Conservation (phyloP, 2,113 vertebrate genomes). For the Eubucco bourcierii region DNA sequence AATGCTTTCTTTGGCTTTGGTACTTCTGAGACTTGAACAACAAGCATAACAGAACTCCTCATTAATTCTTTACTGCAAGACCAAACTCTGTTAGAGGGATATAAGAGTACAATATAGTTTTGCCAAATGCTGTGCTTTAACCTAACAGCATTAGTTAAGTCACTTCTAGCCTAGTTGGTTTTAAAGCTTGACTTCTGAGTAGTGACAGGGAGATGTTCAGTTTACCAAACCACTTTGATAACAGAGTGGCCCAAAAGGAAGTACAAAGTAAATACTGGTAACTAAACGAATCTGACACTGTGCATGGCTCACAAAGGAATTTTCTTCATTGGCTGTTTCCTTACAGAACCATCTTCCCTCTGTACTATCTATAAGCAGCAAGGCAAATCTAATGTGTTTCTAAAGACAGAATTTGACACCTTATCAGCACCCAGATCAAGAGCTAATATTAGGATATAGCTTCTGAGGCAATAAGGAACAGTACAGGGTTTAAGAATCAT, state of each 20-base stretch:
- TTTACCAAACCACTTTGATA: background rate
- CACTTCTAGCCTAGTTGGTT: background rate
- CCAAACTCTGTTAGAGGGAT: background rate
- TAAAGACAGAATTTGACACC: background rate
- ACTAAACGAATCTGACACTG: background rate
- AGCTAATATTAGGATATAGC: background rate
- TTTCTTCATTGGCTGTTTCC: background rate
- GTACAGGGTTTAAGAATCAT: background rate
- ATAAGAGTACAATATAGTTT: background rate
- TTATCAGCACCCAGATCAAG: background rate
- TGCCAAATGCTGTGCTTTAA: background rate
- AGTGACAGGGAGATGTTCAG: background rate
- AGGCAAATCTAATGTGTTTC: background rate
- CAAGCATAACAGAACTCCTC: background rate
- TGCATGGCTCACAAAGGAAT: background rate
- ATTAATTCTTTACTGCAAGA: background rate
- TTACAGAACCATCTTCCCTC: background rate
- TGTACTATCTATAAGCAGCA: background rate
- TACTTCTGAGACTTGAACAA: background rate
- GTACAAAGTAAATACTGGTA: background rate
- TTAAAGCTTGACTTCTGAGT: background rate
- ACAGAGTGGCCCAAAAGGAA: slow-evolving; percentile 12
- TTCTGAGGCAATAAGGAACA: background rate
- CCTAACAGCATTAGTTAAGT: background rate
- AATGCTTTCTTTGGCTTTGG: background rate